A percentile compares a stretch with the other conserved stretches of the same genome.
Evolutionary conservation across 1,140 invertebrate genomes (phyloP).

Genomic region (Sarcophaga bullata): DNA sequence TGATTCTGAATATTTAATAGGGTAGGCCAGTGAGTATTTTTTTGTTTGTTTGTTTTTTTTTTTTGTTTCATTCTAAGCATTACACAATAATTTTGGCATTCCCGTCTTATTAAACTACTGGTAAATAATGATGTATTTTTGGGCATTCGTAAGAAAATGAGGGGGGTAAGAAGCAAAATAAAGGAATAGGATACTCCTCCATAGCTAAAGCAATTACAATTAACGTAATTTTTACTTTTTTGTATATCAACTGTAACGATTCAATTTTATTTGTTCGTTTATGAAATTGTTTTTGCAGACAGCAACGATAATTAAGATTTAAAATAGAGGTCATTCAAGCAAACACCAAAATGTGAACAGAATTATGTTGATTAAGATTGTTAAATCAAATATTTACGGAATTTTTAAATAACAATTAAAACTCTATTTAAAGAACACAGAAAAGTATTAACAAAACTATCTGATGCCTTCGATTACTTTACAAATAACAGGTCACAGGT

Average conservation of each 20-base stretch:
- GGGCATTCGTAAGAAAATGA: not conserved
- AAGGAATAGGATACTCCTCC: not conserved
- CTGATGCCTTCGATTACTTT: no score
- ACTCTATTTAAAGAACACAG: no score
- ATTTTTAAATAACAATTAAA: no score
- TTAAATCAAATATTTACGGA: no score
- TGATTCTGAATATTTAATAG: no score
- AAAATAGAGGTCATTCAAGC: not conserved
- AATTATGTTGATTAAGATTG: no score
- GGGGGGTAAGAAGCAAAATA: not conserved
- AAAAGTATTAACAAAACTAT: no score
- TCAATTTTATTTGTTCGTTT: not conserved
- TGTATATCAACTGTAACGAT: not conserved
- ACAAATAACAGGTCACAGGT: no score
- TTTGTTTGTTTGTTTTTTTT: no score
- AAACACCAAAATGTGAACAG: not conserved
- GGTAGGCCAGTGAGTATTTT: no score
- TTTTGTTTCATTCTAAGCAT: no score
- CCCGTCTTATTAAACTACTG: not conserved
- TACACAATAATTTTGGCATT: constrained; percentile 1
- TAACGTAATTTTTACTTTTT: not conserved
- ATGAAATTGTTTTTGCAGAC: not conserved
- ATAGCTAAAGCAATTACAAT: not conserved
- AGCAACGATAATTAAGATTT: constrained; percentile 10
- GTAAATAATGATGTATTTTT: not conserved